These are phyloP conservation scores for Patella pellucida DNA, from an alignment of 2,888 invertebrate species.

Conservation along the genomic window DNA sequence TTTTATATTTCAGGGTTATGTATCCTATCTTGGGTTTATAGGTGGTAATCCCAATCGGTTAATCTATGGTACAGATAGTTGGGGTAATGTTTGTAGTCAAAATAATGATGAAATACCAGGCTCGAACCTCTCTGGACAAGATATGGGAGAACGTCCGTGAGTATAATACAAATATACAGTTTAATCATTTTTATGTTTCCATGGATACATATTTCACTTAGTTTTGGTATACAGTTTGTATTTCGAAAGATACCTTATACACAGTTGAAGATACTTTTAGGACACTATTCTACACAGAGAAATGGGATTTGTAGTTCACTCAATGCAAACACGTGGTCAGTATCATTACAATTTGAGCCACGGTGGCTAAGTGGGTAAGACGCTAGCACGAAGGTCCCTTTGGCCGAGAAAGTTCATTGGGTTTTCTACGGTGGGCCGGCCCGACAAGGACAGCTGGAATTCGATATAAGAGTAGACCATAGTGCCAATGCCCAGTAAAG, in stretches of 20 bases:
- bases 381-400: too few species aligned
- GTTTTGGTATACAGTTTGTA: neutral
- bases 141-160: conserved; percentile 75
- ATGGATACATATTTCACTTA: neutral
- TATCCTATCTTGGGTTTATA: conserved; percentile 45
- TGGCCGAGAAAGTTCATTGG: too few species aligned
- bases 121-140: conserved; percentile 83
- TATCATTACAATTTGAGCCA: too few species aligned
- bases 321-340: too few species aligned
- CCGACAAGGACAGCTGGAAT: too few species aligned
- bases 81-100: conserved; percentile 85
- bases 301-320: too few species aligned
- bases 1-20: conserved; percentile 43
- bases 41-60: conserved; percentile 54
- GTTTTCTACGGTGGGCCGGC: too few species aligned
- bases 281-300: neutral
- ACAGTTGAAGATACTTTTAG: too few species aligned
- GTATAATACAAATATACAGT: conserved; percentile 21
- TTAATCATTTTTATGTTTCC: neutral
- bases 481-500: too few species aligned
- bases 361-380: too few species aligned
- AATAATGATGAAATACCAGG: conserved; percentile 81
- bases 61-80: conserved; percentile 60
- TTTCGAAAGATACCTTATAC: too few species aligned
- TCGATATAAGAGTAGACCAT: too few species aligned